Base-by-base conservation (phyloP, 1,140 invertebrate species). In the Zaprionus capensis region DNA sequence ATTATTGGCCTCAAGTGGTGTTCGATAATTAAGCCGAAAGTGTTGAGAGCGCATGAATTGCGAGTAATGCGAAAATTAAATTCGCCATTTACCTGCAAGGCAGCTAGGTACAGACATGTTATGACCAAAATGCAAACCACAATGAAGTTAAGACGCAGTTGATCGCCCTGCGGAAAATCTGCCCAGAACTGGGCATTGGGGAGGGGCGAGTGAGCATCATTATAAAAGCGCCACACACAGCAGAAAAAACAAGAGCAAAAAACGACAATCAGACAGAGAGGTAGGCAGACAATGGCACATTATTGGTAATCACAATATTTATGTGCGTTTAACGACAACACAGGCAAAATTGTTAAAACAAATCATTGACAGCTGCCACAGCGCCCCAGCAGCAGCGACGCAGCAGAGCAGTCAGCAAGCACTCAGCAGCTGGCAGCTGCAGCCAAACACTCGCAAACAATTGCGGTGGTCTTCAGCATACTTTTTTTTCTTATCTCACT, bases 301-400 rank as follows among this genome's bases (percentile, higher is more conserved):
- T 87, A 88, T 75, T 78, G 83, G 84, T 88, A 87, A 87, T 81
- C 81, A 87, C 81, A 75, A 88, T 87, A 83, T 87, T 87, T 87
- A 88, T 88, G 84, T 88, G 67, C 80, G 73, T 83, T 87, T 87
- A 87, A 87, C 73, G 84, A 87, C 84, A 87, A 73, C 73, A 78
- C 78, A 70, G 70, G 66, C 76, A 61, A 88, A 80, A 78, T 88
- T 78, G 80, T 88, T 78, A 74, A 88, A 88, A 87, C 83, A 87
- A 87, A 88, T 87, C 84, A 87, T 87, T 88, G 83, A 83, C 83
- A 87, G 84, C 83, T 87, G 83, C 61, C 78, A 67, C 64, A 72
- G 51, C 41, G 6, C 2, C 41, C 2, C 41, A 41, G 22, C 49
- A 36, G 26, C 31, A 34, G 31, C 41, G 6, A n/a, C 41, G 41